These are phyloP conservation scores for Holothuria scabra DNA, from an alignment of 53 echinoderm and acorn worm species.

Conservation along the genomic window DNA sequence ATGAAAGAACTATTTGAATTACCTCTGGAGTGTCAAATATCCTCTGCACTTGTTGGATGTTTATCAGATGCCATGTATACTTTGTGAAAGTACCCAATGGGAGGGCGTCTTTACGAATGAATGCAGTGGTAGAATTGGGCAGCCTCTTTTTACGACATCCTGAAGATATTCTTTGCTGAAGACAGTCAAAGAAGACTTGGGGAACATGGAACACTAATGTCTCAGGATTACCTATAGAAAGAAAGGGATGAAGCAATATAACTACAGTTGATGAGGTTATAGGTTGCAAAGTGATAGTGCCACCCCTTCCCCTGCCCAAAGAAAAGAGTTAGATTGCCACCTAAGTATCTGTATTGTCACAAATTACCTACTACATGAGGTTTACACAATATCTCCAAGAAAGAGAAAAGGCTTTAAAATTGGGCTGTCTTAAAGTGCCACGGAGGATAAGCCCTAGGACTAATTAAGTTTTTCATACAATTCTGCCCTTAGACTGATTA, in stretches of 20 bases:
- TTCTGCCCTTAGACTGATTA: no score
- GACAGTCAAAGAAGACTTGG: conserved; percentile 83
- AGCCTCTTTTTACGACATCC: conserved; percentile 85
- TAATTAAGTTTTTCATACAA: no score
- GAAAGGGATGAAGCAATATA: background rate
- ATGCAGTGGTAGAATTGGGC: conserved; percentile 93
- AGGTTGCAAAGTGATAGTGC: no score
- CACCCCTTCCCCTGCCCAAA: no score
- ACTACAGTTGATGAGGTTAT: no score
- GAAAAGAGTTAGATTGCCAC: no score
- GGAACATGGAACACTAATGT: conserved; percentile 96
- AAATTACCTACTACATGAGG: no score
- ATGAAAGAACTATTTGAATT: background rate
- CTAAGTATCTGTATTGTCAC: no score
- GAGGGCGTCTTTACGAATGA: conserved; percentile 92
- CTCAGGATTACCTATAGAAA: conserved; percentile 76
- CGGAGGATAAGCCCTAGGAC: no score
- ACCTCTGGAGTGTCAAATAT: conserved; percentile 94
- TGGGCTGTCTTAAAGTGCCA: no score
- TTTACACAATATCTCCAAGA: no score
- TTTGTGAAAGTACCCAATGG: conserved; percentile 97
- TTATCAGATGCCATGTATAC: conserved; percentile 97
- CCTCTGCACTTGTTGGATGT: conserved; percentile 86
- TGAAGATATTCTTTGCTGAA: conserved; percentile 90
- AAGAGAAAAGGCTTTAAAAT: no score